Evolutionary conservation across 2,113 vertebrate species (phyloP).

Genomic region (Hirundichthys speculiger): DNA sequence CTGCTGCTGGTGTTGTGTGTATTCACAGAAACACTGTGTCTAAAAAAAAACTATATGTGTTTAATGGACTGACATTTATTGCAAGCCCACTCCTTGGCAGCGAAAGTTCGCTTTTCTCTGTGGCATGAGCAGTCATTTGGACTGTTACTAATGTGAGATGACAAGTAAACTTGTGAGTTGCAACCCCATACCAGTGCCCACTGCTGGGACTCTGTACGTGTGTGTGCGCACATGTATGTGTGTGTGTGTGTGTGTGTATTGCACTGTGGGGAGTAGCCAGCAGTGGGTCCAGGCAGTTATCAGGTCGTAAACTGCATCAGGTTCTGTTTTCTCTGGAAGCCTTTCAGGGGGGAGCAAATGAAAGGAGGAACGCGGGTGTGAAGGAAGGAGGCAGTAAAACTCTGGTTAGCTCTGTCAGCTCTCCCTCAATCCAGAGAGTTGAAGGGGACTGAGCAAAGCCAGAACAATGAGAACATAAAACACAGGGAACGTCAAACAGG

Average conservation of each 20-base stretch:
- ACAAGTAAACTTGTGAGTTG: slow-evolving; percentile 58
- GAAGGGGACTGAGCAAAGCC: slow-evolving; percentile 44
- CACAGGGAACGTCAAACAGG: slow-evolving; percentile 40
- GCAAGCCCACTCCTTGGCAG: slow-evolving; percentile 10
- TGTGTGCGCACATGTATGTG: slow-evolving; percentile 32
- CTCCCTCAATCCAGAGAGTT: slow-evolving; percentile 62
- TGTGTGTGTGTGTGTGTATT: slow-evolving; percentile 26
- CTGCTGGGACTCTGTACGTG: slow-evolving; percentile 28
- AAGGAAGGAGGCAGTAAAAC: slow-evolving; percentile 73
- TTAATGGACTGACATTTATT: slow-evolving; percentile 54
- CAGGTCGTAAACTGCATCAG: slow-evolving; percentile 74
- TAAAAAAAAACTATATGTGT: slow-evolving; percentile 30
- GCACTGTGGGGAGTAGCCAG: slow-evolving; percentile 34
- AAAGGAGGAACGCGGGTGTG: slow-evolving; percentile 45
- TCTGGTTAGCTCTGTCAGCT: slow-evolving; percentile 79
- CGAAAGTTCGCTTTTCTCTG: slow-evolving; percentile 36
- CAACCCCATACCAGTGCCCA: slow-evolving; percentile 24
- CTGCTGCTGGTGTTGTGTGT: slow-evolving; percentile 23
- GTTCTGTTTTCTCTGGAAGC: slow-evolving; percentile 83
- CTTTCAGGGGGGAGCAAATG: slow-evolving; percentile 49
- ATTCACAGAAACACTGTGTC: slow-evolving; percentile 20
- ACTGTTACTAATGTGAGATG: slow-evolving; percentile 56
- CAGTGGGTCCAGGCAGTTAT: slow-evolving; percentile 72
- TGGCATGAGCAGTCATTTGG: slow-evolving; percentile 25
- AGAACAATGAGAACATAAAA: slow-evolving; percentile 40